Conservation (phyloP, 2,888 invertebrate genomes). For the Stegana nigrithorax region DNA sequence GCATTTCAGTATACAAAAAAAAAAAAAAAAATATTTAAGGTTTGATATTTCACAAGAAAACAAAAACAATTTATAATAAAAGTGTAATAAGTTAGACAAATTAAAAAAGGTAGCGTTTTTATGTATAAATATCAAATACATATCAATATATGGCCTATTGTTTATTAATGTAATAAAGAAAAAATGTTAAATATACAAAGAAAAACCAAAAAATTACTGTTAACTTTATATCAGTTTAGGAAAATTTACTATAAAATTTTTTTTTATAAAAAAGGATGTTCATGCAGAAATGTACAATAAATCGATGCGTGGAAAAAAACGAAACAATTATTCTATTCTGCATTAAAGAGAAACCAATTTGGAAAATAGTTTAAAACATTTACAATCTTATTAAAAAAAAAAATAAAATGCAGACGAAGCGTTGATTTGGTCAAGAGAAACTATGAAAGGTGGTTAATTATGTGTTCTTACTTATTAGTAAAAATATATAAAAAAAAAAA, state of each 20-base stretch:
- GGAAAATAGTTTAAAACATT: conserved; percentile 44
- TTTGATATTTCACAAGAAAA: conserved; percentile 19
- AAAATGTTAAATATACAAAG: conserved; percentile 25
- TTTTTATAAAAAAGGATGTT: neutral
- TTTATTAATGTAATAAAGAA: conserved; percentile 56
- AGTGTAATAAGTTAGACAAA: conserved; percentile 8
- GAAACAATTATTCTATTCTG: conserved; percentile 52
- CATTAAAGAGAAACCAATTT: conserved; percentile 36
- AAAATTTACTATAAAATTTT: neutral
- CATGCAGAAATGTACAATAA: neutral
- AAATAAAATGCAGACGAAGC: conserved; percentile 17
- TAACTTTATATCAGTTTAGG: conserved; percentile 1
- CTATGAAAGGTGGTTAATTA: conserved; percentile 51
- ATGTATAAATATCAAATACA: conserved; percentile 67
- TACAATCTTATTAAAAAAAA: conserved; percentile 18
- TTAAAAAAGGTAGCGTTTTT: conserved; percentile 51
- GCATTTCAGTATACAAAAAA: conserved; percentile 20
- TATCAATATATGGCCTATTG: conserved; percentile 67
- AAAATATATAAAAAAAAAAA: conserved; percentile 44
- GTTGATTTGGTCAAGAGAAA: conserved; percentile 28
- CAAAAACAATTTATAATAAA: neutral
- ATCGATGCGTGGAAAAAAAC: conserved; percentile 14
- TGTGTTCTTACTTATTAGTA: conserved; percentile 63
- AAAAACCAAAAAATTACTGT: conserved; percentile 13
- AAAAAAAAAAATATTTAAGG: conserved; percentile 23